Evolutionary conservation across 1,140 invertebrate genomes (phyloP).

Genomic region (Micrasema minimum): DNA sequence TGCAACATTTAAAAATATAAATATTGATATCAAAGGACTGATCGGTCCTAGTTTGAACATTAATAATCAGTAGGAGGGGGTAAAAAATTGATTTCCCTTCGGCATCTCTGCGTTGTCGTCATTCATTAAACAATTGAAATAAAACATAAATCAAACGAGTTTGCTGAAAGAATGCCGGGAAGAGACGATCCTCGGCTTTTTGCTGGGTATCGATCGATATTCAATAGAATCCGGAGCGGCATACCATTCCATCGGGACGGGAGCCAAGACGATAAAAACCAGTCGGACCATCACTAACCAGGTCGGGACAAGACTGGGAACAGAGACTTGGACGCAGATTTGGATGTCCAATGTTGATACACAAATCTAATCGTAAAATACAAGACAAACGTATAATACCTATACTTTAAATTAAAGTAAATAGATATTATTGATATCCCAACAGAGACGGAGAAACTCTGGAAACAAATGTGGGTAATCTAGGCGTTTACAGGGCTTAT

Average conservation of each 20-base stretch:
- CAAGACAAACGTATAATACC: too few relatives aligned
- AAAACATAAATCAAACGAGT: conserved; percentile 28
- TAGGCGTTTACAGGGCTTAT: too few relatives aligned
- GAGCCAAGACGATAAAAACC: conserved; percentile 46
- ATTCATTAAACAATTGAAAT: conserved; percentile 39
- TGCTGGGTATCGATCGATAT: conserved; percentile 32
- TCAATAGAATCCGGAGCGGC: conserved; percentile 32
- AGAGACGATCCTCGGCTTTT: conserved; percentile 33
- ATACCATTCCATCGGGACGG: conserved; percentile 42
- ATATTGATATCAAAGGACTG: neutral
- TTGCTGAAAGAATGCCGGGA: conserved; percentile 9
- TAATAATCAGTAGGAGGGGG: conserved; percentile 12
- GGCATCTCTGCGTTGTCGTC: conserved; percentile 7
- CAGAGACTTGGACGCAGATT: neutral
- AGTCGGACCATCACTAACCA: conserved; percentile 5
- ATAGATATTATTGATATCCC: too few relatives aligned
- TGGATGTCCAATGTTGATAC: neutral
- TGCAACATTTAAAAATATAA: neutral
- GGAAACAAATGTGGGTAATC: too few relatives aligned
- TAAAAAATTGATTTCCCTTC: neutral
- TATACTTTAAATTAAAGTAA: too few relatives aligned
- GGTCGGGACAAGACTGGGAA: neutral
- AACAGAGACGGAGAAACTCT: too few relatives aligned
- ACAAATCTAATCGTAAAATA: neutral
- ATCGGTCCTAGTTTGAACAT: neutral